A percentile compares a stretch with the other conserved stretches of the same genome.
Conservation (phyloP, 2,888 invertebrate genomes). For the Megamerina dolium region DNA sequence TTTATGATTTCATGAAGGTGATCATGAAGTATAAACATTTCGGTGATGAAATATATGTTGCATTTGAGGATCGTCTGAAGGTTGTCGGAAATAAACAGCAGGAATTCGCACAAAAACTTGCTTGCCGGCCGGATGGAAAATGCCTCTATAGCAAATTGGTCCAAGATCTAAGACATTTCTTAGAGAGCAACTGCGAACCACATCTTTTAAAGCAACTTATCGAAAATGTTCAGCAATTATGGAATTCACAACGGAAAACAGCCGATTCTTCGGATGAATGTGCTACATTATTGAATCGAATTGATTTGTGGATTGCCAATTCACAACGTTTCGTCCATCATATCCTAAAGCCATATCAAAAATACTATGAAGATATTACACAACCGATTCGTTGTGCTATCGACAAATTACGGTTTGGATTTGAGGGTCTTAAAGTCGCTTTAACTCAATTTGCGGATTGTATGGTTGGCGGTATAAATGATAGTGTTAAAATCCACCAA, state of each 20-base stretch:
- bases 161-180: conserved; percentile 42
- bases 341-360: conserved; percentile 52
- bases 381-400: conserved; percentile 65
- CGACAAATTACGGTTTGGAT: conserved; percentile 61
- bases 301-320: conserved; percentile 45
- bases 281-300: conserved; percentile 33
- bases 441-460: conserved; percentile 47
- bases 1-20: conserved; percentile 52
- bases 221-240: conserved; percentile 22
- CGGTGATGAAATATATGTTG: conserved; percentile 35
- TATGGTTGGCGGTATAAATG: conserved; percentile 24
- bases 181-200: conserved; percentile 43
- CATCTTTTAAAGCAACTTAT: conserved; percentile 31
- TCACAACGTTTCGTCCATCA: conserved; percentile 43
- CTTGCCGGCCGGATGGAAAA: conserved; percentile 37
- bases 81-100: conserved; percentile 26
- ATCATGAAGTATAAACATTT: conserved; percentile 43
- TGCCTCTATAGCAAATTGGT: conserved; percentile 40
- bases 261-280: conserved; percentile 22
- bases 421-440: conserved; percentile 55
- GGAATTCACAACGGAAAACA: conserved; percentile 19
- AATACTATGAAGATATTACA: conserved; percentile 73
- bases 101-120: conserved; percentile 40
- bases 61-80: conserved; percentile 26
- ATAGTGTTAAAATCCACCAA: conserved; percentile 28